A percentile compares a stretch with the other conserved stretches of the same genome.
phyloP scores from a whole-genome alignment of 1,140 invertebrate genomes.

The Zophobas atratus region DNA sequence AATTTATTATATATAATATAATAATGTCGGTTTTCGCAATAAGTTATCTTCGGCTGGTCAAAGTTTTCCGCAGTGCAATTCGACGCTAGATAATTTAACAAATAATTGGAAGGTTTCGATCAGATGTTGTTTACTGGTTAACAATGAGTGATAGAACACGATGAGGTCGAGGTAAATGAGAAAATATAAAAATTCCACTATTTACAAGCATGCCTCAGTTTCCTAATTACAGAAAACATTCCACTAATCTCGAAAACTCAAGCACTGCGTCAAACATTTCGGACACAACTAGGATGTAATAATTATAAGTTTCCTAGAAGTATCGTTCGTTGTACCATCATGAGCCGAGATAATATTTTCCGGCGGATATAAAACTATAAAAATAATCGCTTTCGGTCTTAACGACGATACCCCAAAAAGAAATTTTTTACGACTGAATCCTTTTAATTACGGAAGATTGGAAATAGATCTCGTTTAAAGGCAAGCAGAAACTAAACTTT shows the following conservation, averaged over 20 bases:
- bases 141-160: background rate
- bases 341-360: no score
- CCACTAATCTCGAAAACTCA: background rate
- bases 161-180: constrained; percentile 4
- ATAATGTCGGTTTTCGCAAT: no score
- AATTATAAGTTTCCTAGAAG: no score
- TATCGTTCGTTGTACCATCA: no score
- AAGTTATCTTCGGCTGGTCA: no score
- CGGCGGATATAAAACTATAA: no score
- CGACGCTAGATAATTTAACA: no score
- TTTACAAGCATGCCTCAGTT: background rate
- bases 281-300: no score
- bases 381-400: no score
- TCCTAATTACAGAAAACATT: background rate
- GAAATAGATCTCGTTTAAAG: background rate
- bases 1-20: no score
- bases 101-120: background rate
- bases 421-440: background rate
- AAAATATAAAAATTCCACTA: background rate
- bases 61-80: no score
- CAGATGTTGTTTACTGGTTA: background rate
- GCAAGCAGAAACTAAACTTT: background rate
- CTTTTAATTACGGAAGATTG: background rate
- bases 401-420: background rate
- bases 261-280: no score